These are phyloP conservation scores for Etheostoma cragini DNA, from an alignment of 2,113 vertebrate genomes.

Conservation along the genomic window DNA sequence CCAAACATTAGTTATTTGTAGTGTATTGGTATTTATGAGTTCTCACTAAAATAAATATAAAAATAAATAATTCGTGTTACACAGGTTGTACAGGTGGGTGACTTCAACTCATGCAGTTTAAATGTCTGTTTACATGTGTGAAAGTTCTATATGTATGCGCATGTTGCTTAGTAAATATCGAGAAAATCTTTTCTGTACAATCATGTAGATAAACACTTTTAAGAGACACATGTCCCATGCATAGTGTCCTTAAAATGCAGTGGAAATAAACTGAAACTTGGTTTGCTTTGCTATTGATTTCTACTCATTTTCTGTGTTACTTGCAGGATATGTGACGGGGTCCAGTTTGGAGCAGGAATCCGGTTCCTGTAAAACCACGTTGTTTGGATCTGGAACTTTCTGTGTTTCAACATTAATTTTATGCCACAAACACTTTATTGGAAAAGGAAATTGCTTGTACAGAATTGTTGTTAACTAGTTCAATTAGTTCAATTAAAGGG, in stretches of 20 bases:
- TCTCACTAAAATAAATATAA: no score
- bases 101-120: background rate
- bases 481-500: constrained; percentile 56
- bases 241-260: background rate
- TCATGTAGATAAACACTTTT: background rate
- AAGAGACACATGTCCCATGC: background rate
- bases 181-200: background rate
- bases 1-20: no score
- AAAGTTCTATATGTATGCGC: no score
- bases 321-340: constrained; percentile 93
- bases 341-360: constrained; percentile 98
- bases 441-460: constrained; percentile 54
- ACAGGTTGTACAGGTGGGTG: background rate
- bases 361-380: constrained; percentile 88
- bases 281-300: background rate
- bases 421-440: constrained; percentile 25
- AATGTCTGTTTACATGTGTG: background rate
- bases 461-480: constrained; percentile 44
- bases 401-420: constrained; percentile 17
- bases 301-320: constrained; percentile 9
- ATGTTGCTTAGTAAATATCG: background rate
- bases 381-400: constrained; percentile 5
- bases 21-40: no score
- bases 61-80: no score
- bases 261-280: background rate